Evolutionary conservation across 2,797 vertebrate species (phyloP).

Genomic region (Eurystomus glaucurus): DNA sequence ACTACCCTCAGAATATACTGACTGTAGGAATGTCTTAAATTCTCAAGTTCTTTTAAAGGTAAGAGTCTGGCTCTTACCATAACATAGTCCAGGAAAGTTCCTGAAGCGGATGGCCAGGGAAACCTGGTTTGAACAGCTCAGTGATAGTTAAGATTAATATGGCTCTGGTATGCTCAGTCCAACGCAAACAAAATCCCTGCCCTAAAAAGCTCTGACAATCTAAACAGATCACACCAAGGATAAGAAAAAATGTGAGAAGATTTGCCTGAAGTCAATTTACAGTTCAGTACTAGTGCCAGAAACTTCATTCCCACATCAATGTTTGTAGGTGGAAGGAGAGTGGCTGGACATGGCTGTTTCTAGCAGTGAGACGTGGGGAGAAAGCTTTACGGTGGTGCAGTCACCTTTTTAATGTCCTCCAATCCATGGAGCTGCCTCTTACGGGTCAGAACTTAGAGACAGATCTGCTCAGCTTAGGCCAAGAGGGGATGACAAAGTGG

Average conservation of each 20-base stretch:
- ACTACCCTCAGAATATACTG: neutral
- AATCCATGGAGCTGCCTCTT: neutral
- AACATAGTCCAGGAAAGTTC: neutral
- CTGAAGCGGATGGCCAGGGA: neutral
- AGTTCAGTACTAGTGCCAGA: neutral
- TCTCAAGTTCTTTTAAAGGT: neutral
- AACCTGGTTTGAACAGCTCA: neutral
- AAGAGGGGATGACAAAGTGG: neutral
- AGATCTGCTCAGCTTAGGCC: neutral
- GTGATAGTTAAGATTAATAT: neutral
- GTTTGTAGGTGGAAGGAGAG: neutral
- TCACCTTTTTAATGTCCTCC: neutral
- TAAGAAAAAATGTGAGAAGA: conserved; percentile 33
- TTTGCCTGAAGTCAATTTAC: conserved; percentile 37
- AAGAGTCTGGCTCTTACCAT: neutral
- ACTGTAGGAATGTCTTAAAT: neutral
- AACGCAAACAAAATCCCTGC: neutral
- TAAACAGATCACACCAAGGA: neutral
- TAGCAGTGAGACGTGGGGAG: neutral
- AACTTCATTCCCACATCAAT: neutral
- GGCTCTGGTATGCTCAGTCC: neutral
- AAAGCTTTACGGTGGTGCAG: neutral
- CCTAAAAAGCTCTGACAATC: neutral
- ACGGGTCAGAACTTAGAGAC: neutral
- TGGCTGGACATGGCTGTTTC: neutral